Percentiles rank a stretch among this genome's conserved stretches.
These are phyloP conservation scores for Myotis davidii DNA, from an alignment of 2,113 vertebrate genomes.

Conservation along the genomic window DNA sequence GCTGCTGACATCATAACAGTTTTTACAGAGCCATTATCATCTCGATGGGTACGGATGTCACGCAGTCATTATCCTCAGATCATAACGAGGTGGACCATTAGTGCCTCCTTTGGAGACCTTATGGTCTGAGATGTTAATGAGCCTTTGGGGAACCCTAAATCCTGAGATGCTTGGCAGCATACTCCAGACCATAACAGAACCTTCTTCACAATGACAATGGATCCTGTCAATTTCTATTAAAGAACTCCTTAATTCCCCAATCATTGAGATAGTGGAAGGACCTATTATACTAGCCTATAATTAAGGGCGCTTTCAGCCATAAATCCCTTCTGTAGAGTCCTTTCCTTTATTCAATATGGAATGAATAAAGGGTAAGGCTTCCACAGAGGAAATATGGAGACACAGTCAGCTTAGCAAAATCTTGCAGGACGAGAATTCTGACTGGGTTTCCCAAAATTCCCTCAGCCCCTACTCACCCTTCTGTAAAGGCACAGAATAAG, in stretches of 20 bases:
- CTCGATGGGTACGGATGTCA: conserved; percentile 71
- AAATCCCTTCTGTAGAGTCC: conserved; percentile 69
- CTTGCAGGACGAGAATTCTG: background rate
- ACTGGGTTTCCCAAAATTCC: background rate
- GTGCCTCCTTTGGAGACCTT: conserved; percentile 81
- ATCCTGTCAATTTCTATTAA: conserved; percentile 76
- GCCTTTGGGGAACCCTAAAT: conserved; percentile 80
- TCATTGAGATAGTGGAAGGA: conserved; percentile 74
- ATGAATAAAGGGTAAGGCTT: conserved; percentile 49
- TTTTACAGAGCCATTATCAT: conserved; percentile 75
- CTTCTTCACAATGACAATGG: conserved; percentile 69
- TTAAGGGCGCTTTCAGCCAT: conserved; percentile 76
- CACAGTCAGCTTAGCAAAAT: background rate
- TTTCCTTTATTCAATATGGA: conserved; percentile 53
- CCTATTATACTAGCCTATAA: conserved; percentile 76
- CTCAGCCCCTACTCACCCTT: background rate
- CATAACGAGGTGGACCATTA: conserved; percentile 76
- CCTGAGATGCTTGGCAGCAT: conserved; percentile 73
- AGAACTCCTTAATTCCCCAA: conserved; percentile 74
- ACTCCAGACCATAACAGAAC: conserved; percentile 69
- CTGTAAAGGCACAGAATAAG: background rate
- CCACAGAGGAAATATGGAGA: background rate
- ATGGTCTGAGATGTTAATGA: conserved; percentile 80
- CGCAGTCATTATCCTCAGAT: conserved; percentile 79
- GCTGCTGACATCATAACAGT: conserved; percentile 80